Evolutionary conservation across 2,888 invertebrate genomes (phyloP), one percentile per base, ranked within the genome.

Genomic region (Cosmopolites sordidus): DNA sequence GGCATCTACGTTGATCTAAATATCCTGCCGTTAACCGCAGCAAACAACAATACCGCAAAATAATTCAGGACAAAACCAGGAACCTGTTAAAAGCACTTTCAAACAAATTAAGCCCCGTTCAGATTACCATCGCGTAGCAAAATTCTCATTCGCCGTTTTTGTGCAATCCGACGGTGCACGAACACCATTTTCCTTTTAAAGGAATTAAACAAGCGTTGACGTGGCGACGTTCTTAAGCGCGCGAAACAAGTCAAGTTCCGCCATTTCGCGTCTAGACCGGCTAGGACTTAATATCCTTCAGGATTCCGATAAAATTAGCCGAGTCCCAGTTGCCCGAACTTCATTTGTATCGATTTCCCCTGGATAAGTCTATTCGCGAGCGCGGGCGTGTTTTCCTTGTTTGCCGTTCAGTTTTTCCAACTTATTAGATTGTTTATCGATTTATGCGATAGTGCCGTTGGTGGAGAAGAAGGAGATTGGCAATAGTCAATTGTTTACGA

Each of bases 281-380:
- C 45, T 47, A 11, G 27, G 29, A 47, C 29, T 40, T 47, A 47
- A 47, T 39, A 37, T 47, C 47, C 29, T 47, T 15, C 16, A 40
- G 47, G 29, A 40, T 18, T 45, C 37, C 17, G 12, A 14, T 17
- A 33, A 14, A 42, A 22, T 42, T 42, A 43, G 43, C 43, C 30
- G n/a, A 29, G 27, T 45, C 12, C 17, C 18, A 16, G 45, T 16
- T 38, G 45, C 38, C 38, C 37, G 18, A 45, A 45, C 38, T 45
- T 45, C 38, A 37, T 45, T 45, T 45, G 37, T 45, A 45, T 45
- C 45, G 45, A 45, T 45, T 45, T 38, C 18, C 14, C 16, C 22
- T 22, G 22, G 22, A 22, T 22, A 22, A 22, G 22, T 5, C 22
- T 22, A 22, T n/a, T n/a, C n/a, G 22, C 4, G 22, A 22, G 22